Conservation (phyloP, 2,888 invertebrate species). For the Trissolcus brochymenae region DNA sequence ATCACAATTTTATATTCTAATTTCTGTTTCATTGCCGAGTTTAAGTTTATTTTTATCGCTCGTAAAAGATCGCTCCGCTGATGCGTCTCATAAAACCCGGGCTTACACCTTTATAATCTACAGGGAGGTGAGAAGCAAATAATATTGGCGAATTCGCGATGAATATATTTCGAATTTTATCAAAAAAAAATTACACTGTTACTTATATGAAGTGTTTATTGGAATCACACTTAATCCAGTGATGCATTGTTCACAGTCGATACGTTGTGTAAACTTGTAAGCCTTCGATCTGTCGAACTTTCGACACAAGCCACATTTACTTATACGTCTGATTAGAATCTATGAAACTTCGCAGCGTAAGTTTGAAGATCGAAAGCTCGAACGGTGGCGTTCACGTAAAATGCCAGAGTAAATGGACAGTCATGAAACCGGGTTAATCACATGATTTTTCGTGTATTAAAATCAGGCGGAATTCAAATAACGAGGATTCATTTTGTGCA, state of each 20-base stretch:
- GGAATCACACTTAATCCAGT: constrained; percentile 30
- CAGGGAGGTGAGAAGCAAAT: no score
- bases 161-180: no score
- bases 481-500: constrained; percentile 9
- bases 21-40: constrained; percentile 16
- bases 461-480: constrained; percentile 18
- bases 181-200: background rate
- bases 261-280: constrained; percentile 35
- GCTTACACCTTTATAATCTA: constrained; percentile 10
- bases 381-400: no score
- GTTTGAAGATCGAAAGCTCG: constrained; percentile 21
- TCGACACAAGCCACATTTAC: constrained; percentile 31
- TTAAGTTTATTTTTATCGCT: constrained; percentile 27
- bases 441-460: constrained; percentile 29
- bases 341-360: constrained; percentile 27
- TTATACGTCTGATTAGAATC: constrained; percentile 43
- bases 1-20: constrained; percentile 22
- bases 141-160: no score
- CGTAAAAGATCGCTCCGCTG: constrained; percentile 19
- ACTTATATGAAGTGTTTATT: constrained; percentile 22
- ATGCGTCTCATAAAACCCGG: constrained; percentile 10
- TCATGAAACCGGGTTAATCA: no score
- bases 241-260: constrained; percentile 27
- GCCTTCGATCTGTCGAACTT: constrained; percentile 31
- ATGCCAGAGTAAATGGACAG: no score